Evolutionary conservation across 2,888 invertebrate species (phyloP).

Genomic region (Rhyacophila evoluta): DNA sequence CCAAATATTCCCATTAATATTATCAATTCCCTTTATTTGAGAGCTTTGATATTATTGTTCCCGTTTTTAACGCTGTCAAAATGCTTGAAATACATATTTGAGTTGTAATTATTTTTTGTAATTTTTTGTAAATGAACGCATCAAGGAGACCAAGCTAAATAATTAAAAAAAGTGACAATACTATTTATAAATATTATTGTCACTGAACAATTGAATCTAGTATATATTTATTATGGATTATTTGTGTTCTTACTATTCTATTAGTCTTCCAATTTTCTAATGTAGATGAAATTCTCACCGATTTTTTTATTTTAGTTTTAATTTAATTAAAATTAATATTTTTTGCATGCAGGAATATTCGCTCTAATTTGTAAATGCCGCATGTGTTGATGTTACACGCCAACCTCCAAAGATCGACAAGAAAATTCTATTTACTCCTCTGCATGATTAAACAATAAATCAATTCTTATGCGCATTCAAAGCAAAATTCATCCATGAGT

Average conservation of each 20-base stretch:
- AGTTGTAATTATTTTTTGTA: too few relatives aligned
- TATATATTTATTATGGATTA: background rate
- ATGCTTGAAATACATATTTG: too few relatives aligned
- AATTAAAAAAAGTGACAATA: background rate
- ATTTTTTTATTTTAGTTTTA: background rate
- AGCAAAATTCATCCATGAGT: background rate
- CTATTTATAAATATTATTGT: background rate
- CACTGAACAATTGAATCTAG: background rate
- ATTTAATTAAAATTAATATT: conserved; percentile 26
- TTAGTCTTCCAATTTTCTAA: background rate
- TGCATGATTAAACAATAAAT: background rate
- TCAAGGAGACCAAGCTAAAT: too few relatives aligned
- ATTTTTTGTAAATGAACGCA: too few relatives aligned
- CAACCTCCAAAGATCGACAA: background rate
- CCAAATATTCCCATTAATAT: too few relatives aligned
- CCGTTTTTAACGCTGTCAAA: too few relatives aligned
- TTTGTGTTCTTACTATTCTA: background rate
- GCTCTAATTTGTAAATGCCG: conserved; percentile 34
- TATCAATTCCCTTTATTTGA: too few relatives aligned
- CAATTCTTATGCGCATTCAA: background rate
- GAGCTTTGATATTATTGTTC: too few relatives aligned
- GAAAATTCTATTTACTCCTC: background rate
- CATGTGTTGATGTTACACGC: conserved; percentile 19
- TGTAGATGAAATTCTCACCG: background rate
- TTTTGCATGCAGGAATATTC: conserved; percentile 36